These are phyloP conservation scores for Mellilla xanthometata DNA, from an alignment of 2,888 invertebrate species.

Conservation along the genomic window DNA sequence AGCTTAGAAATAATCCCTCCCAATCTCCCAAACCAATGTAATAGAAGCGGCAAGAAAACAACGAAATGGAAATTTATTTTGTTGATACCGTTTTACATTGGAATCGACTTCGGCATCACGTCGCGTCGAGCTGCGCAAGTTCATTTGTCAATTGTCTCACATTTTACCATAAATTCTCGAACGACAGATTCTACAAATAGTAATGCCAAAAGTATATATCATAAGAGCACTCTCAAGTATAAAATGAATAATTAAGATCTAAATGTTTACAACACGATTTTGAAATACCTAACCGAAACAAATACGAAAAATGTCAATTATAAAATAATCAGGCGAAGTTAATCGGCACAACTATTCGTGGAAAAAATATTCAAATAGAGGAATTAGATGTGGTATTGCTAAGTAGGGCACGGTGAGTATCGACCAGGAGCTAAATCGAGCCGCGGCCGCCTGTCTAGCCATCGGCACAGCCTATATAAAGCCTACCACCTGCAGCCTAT, in stretches of 20 bases:
- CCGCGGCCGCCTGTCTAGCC: slow-evolving; percentile 64
- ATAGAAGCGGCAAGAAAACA: slow-evolving; percentile 43
- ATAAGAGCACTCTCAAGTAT: too few relatives aligned
- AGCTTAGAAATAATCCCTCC: slow-evolving; percentile 27
- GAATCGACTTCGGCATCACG: slow-evolving; percentile 56
- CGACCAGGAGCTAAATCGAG: slow-evolving; percentile 76
- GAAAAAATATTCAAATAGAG: slow-evolving; percentile 54
- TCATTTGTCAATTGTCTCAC: slow-evolving; percentile 64
- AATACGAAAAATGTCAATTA: slow-evolving; percentile 7
- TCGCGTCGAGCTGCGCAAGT: slow-evolving; percentile 59
- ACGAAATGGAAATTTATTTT: slow-evolving; percentile 48
- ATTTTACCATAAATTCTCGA: slow-evolving; percentile 54
- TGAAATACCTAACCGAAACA: neutral
- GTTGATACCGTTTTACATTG: slow-evolving; percentile 62
- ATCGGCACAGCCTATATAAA: slow-evolving; percentile 52
- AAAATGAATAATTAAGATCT: too few relatives aligned
- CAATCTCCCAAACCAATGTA: slow-evolving; percentile 30
- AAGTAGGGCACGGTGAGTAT: slow-evolving; percentile 53
- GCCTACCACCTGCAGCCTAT: slow-evolving; percentile 57
- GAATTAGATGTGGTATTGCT: slow-evolving; percentile 58
- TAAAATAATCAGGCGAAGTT: slow-evolving; percentile 8
- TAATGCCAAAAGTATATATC: slow-evolving; percentile 46
- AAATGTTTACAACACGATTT: neutral
- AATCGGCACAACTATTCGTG: slow-evolving; percentile 19
- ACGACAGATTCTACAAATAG: slow-evolving; percentile 42